A percentile compares a stretch with the other conserved stretches of the same genome.
Conservation (phyloP, 64 coral and sea anemone genomes). For the Porites lutea region DNA sequence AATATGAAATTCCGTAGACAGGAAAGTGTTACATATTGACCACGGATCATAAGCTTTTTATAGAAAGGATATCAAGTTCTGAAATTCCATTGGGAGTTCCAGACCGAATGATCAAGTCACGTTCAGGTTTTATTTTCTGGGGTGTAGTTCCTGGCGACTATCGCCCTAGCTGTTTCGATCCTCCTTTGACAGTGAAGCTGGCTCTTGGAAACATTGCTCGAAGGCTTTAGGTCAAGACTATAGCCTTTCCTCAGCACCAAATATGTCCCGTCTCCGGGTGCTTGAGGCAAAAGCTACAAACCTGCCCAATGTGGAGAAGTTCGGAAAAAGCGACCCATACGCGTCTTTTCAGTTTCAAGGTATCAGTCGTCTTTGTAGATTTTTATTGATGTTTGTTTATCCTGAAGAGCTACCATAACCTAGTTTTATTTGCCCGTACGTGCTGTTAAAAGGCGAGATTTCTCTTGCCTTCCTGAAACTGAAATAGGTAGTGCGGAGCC, state of each 20-base stretch:
- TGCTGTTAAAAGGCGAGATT: too few relatives aligned
- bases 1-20: too few relatives aligned
- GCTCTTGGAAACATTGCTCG: not conserved
- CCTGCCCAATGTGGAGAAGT: slow-evolving; percentile 68
- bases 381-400: not conserved
- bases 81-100: not conserved
- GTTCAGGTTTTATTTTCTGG: not conserved
- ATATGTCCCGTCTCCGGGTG: slow-evolving; percentile 35
- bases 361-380: not conserved
- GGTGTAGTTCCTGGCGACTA: not conserved
- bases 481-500: too few relatives aligned
- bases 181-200: not conserved
- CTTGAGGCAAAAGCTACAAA: slow-evolving; percentile 53
- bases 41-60: not conserved
- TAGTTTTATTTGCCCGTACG: too few relatives aligned
- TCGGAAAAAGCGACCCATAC: slow-evolving; percentile 62
- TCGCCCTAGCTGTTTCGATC: not conserved
- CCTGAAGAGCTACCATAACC: not conserved
- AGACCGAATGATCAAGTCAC: not conserved
- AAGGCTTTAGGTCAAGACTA: not conserved
- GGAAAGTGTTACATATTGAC: too few relatives aligned
- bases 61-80: not conserved
- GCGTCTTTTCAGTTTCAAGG: slow-evolving; percentile 68
- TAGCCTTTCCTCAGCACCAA: not conserved
- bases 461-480: too few relatives aligned